phyloP scores from a whole-genome alignment of 1,140 invertebrate species.

The Bombus sylvicola region DNA sequence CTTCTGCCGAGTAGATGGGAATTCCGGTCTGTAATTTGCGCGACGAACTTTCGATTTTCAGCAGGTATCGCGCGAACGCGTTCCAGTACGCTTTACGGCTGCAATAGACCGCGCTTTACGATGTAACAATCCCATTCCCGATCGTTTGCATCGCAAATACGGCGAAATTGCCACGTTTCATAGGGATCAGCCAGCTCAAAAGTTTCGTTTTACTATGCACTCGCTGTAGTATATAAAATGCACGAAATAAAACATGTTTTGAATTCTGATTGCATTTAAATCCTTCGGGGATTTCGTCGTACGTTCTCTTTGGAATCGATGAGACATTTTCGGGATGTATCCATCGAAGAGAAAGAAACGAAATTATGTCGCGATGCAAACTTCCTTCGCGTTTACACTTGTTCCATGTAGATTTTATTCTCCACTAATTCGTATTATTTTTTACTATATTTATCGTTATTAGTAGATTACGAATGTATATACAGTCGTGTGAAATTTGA shows the following conservation, averaged over 20 bases:
- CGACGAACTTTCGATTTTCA: conserved; percentile 51
- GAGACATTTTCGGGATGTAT: too few species aligned
- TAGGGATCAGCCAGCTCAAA: not conserved
- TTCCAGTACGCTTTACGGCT: not conserved
- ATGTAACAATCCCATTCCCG: not conserved
- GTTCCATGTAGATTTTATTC: not conserved
- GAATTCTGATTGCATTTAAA: not conserved
- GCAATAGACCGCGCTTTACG: conserved; percentile 5
- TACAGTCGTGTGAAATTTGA: too few species aligned
- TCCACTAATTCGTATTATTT: not conserved
- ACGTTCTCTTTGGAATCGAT: too few species aligned
- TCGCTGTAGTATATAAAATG: not conserved
- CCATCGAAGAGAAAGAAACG: not conserved
- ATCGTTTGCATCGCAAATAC: conserved; percentile 15
- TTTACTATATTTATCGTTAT: not conserved
- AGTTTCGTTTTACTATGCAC: not conserved
- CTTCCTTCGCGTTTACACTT: not conserved
- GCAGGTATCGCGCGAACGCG: not conserved
- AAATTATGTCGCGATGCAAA: not conserved
- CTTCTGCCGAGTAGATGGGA: not conserved
- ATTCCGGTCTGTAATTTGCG: conserved; percentile 25
- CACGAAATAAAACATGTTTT: not conserved
- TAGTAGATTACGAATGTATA: too few species aligned
- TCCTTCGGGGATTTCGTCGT: too few species aligned
- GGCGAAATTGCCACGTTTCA: not conserved